Conservation (phyloP, 2,888 invertebrate genomes). For the Leucania comma region DNA sequence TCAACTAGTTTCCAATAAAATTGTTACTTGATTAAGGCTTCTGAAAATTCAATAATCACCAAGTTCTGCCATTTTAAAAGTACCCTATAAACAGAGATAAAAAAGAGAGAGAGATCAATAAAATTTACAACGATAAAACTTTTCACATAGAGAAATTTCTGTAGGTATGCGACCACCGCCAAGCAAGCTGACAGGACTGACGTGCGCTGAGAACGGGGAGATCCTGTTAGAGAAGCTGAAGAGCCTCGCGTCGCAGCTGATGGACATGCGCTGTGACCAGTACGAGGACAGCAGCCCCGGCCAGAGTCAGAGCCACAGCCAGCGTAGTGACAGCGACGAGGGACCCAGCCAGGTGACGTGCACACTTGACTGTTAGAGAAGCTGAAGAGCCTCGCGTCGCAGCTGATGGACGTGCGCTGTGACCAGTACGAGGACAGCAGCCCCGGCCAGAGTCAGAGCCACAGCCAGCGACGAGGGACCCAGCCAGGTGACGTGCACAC, state of each 20-base stretch:
- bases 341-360: constrained; percentile 66
- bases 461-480: no score
- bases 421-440: constrained; percentile 47
- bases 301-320: constrained; percentile 65
- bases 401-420: constrained; percentile 74
- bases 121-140: neutral
- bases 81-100: neutral
- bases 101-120: neutral
- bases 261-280: constrained; percentile 67
- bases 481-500: no score
- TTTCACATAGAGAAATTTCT: neutral
- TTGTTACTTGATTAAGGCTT: no score
- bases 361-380: constrained; percentile 76
- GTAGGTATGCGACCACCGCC: constrained; percentile 82
- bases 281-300: constrained; percentile 61
- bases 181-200: constrained; percentile 80
- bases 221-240: constrained; percentile 83
- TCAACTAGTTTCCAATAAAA: no score
- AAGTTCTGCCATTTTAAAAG: no score
- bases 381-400: constrained; percentile 82
- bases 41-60: no score
- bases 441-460: no score
- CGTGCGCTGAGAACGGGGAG: constrained; percentile 82
- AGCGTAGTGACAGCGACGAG: constrained; percentile 70
- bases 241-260: constrained; percentile 81